Evolutionary conservation across 2,113 vertebrate species (phyloP).

Genomic region (Origma solitaria): DNA sequence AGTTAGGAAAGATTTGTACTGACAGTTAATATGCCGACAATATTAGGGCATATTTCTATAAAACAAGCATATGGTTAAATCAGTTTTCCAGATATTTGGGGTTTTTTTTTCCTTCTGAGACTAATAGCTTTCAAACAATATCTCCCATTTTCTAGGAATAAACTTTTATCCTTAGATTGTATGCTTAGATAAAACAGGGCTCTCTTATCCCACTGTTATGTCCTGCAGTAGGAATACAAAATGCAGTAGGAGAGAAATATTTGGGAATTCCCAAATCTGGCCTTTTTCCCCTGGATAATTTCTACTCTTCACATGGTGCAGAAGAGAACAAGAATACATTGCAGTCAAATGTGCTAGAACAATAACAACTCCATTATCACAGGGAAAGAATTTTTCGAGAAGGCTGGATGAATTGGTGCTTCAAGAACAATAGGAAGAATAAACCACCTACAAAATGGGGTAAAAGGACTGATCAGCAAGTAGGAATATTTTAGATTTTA

Average conservation of each 20-base stretch:
- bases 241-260: not conserved
- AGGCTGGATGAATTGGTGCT: not conserved
- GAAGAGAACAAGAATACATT: not conserved
- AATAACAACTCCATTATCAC: not conserved
- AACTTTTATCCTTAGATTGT: not conserved
- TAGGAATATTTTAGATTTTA: not conserved
- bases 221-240: not conserved
- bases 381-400: not conserved
- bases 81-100: not conserved
- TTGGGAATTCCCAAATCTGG: not conserved
- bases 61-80: not conserved
- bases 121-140: not conserved
- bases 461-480: not conserved
- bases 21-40: not conserved
- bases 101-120: not conserved
- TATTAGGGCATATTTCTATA: not conserved
- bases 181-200: not conserved
- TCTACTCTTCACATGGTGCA: not conserved
- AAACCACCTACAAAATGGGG: not conserved
- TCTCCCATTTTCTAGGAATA: not conserved
- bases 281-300: not conserved
- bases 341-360: not conserved
- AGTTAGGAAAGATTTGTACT: not conserved
- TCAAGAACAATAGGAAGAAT: not conserved
- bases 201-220: not conserved